Evolutionary conservation across 2,888 invertebrate species (phyloP).

Genomic region (Heliconius aoede): DNA sequence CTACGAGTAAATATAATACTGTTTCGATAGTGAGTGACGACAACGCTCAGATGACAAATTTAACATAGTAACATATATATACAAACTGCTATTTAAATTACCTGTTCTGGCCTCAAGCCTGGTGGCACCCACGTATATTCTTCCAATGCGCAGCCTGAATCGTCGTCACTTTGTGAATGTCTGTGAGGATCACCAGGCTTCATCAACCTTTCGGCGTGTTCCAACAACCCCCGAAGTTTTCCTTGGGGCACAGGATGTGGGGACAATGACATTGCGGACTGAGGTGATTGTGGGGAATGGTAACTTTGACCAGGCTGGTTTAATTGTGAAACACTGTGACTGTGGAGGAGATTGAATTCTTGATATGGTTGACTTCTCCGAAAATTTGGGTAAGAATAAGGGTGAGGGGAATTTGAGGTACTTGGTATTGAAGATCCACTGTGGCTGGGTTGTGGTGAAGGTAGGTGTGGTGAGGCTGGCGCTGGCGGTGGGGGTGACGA

Average conservation of each 20-base stretch:
- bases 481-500: slow-evolving; percentile 74
- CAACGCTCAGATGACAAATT: no score
- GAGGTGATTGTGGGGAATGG: slow-evolving; percentile 72
- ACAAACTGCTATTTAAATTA: slow-evolving; percentile 61
- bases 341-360: slow-evolving; percentile 65
- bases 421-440: slow-evolving; percentile 71
- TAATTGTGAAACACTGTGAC: slow-evolving; percentile 67
- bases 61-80: not conserved
- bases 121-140: slow-evolving; percentile 99
- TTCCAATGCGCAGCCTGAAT: slow-evolving; percentile 98
- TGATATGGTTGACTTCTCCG: slow-evolving; percentile 69
- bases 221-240: slow-evolving; percentile 75
- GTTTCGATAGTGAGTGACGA: no score
- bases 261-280: slow-evolving; percentile 77
- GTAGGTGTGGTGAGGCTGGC: slow-evolving; percentile 63
- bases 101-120: slow-evolving; percentile 97
- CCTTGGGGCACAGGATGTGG: slow-evolving; percentile 75
- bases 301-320: slow-evolving; percentile 66
- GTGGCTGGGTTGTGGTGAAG: slow-evolving; percentile 75
- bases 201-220: slow-evolving; percentile 84
- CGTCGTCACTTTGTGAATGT: slow-evolving; percentile 97
- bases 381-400: slow-evolving; percentile 73
- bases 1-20: not conserved
- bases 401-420: slow-evolving; percentile 73
- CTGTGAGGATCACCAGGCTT: slow-evolving; percentile 89